Evolutionary conservation across 92 coral and sea anemone species (phyloP), one percentile per base, ranked within the genome.

Genomic region (Phenganax stokvisi): DNA sequence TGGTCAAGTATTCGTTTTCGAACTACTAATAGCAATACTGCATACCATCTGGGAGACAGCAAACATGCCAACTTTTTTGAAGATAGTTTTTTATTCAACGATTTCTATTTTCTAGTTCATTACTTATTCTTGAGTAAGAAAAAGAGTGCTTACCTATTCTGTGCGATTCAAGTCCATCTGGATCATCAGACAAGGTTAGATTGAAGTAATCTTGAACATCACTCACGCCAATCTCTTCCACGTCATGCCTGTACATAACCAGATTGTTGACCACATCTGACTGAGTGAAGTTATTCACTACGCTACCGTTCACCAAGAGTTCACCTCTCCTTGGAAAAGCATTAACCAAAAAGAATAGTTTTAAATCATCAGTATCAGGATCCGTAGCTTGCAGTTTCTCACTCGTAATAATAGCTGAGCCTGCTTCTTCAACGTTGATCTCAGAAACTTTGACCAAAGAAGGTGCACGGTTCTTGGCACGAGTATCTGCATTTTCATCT

Each of bases 301-400:
- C 77, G 65, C 76, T 87, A 29, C 92, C 94, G 61, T 87, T 81
- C 15, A 88, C 93, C 88, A 96, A 70, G 31, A 96, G 85, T 71
- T 92, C 86, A 67, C 99, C 99, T 30, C 89, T 86, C n/a, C 87
- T 93, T 78, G 99, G 99, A 15, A 92, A 97, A 82, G 88, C 86
- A 47, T 84, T 71, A 56, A 96, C 87, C 72, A 89, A 88, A 57
- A 96, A 89, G 10, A 85, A 65, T 37, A 91, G 54, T 72, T 88
- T 85, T 51, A 71, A 79, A 67, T 89, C 92, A 82, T 70, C 84
- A 31, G 90, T 77, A 20, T 71, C 80, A 69, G 80, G 85, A 52
- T 86, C 80, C 47, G 88, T 67, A 11, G 85, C 85, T 7, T 57
- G 81, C 57, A 82, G 77, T 55, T 72, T 67, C 55, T 77, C 86